These are phyloP conservation scores for Dicrurus megarhynchus DNA, from an alignment of 2,113 vertebrate genomes.

Conservation along the genomic window DNA sequence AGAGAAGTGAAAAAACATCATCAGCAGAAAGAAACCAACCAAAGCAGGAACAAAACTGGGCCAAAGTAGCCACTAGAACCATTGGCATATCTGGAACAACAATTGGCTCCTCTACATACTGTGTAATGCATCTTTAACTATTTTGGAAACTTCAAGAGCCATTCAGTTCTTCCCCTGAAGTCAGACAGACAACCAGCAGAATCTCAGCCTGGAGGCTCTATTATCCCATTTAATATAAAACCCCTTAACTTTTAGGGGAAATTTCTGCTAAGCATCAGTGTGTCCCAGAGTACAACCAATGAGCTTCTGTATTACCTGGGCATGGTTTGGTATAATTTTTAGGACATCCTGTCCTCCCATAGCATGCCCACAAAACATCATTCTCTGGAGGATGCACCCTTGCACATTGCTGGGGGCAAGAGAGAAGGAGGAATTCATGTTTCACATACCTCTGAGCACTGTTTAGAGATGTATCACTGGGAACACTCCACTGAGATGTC, in stretches of 20 bases:
- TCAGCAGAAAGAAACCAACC: background rate
- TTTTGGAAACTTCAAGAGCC: background rate
- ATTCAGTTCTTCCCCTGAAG: background rate
- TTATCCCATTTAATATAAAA: background rate
- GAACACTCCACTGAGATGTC: slow-evolving; percentile 70
- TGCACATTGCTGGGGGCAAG: background rate
- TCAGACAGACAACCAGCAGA: background rate
- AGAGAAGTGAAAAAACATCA: background rate
- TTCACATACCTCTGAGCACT: slow-evolving; percentile 53
- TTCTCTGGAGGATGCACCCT: background rate
- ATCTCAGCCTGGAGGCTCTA: background rate
- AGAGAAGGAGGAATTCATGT: background rate
- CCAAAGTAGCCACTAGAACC: background rate
- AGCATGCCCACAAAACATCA: background rate
- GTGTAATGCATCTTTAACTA: background rate
- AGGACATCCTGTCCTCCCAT: background rate
- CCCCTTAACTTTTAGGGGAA: background rate
- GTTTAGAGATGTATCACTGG: slow-evolving; percentile 16
- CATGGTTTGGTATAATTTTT: background rate
- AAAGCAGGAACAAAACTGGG: background rate
- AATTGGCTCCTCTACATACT: background rate
- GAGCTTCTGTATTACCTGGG: background rate
- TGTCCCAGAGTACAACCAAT: background rate
- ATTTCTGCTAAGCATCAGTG: background rate
- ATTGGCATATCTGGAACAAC: background rate